Evolutionary conservation across 2,888 invertebrate species (phyloP), one percentile per base, ranked within the genome.

Genomic region (Chrysina gloriosa): DNA sequence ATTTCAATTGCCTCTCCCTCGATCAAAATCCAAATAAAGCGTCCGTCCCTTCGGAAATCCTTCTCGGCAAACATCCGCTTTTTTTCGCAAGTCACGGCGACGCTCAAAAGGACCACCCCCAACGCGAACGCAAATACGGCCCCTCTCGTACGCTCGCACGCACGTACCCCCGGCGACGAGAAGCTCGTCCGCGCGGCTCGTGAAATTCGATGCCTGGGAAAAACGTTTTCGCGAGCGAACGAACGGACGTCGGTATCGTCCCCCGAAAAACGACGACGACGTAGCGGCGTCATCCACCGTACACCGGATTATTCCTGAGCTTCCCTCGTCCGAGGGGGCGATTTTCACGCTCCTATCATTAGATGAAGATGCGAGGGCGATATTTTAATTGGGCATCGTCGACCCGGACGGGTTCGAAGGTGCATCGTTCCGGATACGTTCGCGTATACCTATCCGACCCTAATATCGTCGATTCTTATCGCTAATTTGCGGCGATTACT

Each of bases 351-450:
- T 63, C 11, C 63, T 42, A 63, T 67, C 67, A 67, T 63, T 63
- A 58, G 61, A 48, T 67, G 63, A 67, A 68, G 70, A 67, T 65
- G 70, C 39, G 70, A 68, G 70, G 68, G 70, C 70, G 70, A 70
- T 69, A 70, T 69, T 69, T 70, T 70, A 70, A 70, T 70, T 70
- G 70, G 42, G 52, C 65, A 69, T 70, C 69, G 70, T 70, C 50
- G 16, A 29, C n/a, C n/a, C 52, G 67, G 39, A 39, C 50, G 16
- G 21, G 21, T 45, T 45, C n/a, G 21, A 9, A 21, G 19, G 45
- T 45, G 45, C 19, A 45, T 21, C 6, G 21, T 7, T 6, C 14
- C 14, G 39, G 39, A 4, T 39, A 39, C 39, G n/a, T 39, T 39
- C 14, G n/a, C 39, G 39, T 4, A 11, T 39, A 39, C 11, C 9